Conservation (phyloP, 2,888 invertebrate genomes). For the Herminia tarsipennalis region DNA sequence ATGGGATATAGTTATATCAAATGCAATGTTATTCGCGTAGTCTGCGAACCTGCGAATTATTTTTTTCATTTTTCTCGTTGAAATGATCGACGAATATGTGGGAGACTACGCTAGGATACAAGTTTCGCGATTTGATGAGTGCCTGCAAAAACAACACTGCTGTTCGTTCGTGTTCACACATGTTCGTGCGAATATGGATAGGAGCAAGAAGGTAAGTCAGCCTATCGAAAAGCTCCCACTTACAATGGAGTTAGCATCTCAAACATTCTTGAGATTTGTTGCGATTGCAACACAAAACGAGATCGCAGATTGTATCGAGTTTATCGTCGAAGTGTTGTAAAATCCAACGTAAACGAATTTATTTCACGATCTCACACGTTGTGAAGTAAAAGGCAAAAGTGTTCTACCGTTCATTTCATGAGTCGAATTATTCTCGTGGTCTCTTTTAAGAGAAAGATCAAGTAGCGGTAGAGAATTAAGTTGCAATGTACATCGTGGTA, state of each 20-base stretch:
- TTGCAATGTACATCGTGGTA: too few relatives aligned
- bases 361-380: not conserved
- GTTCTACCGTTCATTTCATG: not conserved
- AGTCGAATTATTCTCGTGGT: not conserved
- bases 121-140: too few relatives aligned
- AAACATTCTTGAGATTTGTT: slow-evolving; percentile 4
- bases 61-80: too few relatives aligned
- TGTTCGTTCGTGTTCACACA: too few relatives aligned
- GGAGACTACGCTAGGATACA: too few relatives aligned
- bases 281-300: not conserved
- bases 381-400: not conserved
- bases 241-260: not conserved
- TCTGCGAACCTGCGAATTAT: too few relatives aligned
- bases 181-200: too few relatives aligned
- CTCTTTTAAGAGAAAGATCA: not conserved
- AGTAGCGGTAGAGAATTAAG: not conserved
- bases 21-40: too few relatives aligned
- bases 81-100: too few relatives aligned
- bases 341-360: not conserved
- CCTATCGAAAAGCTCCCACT: not conserved
- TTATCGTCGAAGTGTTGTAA: slow-evolving; percentile 3
- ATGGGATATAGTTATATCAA: too few relatives aligned
- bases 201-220: too few relatives aligned
- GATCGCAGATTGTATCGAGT: slow-evolving; percentile 1
- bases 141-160: too few relatives aligned